phyloP scores from a whole-genome alignment of 2,797 vertebrate species.

The Coregonus ussuriensis region DNA sequence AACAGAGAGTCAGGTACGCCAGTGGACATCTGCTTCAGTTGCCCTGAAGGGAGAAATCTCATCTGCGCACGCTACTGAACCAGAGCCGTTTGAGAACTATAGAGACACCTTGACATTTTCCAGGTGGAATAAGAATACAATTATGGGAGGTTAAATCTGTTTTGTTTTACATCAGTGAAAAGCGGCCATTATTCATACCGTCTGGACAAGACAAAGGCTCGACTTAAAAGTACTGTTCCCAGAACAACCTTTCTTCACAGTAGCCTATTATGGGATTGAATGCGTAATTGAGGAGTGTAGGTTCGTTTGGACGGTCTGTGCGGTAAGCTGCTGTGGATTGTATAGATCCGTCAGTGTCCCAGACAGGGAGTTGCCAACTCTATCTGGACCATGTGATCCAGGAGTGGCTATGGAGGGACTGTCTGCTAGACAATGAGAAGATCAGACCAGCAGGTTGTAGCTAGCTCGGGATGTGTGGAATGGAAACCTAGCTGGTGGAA shows the following conservation, averaged over 20 bases:
- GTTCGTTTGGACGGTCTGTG: background rate
- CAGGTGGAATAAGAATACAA: conserved; percentile 7
- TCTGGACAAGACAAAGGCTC: conserved; percentile 17
- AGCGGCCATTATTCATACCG: background rate
- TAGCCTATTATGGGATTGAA: background rate
- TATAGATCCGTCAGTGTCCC: background rate
- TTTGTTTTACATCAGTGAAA: background rate
- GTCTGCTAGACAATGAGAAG: background rate
- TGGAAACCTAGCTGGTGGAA: conserved; percentile 17
- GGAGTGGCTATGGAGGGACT: background rate
- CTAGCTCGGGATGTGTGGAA: background rate
- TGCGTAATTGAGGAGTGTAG: background rate
- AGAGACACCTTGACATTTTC: conserved; percentile 13
- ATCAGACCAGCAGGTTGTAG: conserved; percentile 4
- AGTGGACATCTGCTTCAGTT: background rate
- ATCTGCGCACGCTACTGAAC: background rate
- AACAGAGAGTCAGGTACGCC: background rate
- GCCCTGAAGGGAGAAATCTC: background rate
- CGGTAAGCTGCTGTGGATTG: background rate
- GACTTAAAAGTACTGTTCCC: conserved; percentile 31
- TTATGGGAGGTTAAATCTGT: background rate
- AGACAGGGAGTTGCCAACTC: background rate
- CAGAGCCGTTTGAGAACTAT: conserved; percentile 22
- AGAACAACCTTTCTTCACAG: conserved; percentile 19
- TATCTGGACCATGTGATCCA: background rate